phyloP scores from a whole-genome alignment of 2,797 vertebrate species.

The Tokudaia muenninki region DNA sequence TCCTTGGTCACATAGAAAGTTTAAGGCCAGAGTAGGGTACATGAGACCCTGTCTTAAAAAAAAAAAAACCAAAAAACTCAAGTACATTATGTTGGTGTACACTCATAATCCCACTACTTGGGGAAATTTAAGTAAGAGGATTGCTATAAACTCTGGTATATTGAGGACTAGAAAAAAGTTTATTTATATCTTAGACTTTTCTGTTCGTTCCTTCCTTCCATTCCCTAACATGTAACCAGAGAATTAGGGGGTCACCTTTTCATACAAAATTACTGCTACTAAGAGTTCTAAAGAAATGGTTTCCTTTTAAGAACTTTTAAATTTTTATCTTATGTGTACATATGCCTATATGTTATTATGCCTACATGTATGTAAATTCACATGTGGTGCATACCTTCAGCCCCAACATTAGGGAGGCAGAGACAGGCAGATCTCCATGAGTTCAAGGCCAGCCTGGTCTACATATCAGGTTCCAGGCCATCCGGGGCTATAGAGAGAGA shows the following conservation, averaged over 20 bases:
- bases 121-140: background rate
- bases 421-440: background rate
- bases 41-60: background rate
- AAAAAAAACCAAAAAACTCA: background rate
- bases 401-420: background rate
- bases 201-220: background rate
- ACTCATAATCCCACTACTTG: background rate
- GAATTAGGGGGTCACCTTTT: background rate
- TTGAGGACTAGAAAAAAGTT: background rate
- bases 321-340: background rate
- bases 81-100: background rate
- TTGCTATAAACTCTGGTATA: background rate
- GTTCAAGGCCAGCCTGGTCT: background rate
- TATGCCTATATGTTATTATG: background rate
- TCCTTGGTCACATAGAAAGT: background rate
- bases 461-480: background rate
- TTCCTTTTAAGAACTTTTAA: background rate
- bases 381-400: background rate
- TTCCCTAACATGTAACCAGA: background rate
- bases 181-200: background rate
- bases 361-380: background rate
- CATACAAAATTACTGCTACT: background rate
- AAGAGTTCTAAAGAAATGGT: background rate
- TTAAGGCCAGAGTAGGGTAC: background rate
- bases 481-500: background rate